Evolutionary conservation across 37 sponge, comb jelly and placozoan genomes (phyloP).

Genomic region (Petrosia ficiformis): DNA sequence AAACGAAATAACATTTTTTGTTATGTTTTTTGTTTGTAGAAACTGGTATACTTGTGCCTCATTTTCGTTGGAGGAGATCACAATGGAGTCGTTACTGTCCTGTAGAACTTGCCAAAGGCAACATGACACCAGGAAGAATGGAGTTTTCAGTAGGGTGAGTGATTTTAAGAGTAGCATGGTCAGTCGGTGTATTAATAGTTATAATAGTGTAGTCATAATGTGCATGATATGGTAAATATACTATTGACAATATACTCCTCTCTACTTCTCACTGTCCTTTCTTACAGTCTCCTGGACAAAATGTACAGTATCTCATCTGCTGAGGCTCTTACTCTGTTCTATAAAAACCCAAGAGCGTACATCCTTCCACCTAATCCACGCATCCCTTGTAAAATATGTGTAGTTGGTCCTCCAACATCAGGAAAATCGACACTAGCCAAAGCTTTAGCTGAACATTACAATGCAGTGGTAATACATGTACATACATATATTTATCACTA

Average conservation of each 20-base stretch:
- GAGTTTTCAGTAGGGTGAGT: slow-evolving; percentile 83
- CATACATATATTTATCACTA: no score
- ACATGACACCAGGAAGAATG: slow-evolving; percentile 72
- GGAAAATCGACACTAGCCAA: slow-evolving; percentile 78
- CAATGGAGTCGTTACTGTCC: slow-evolving; percentile 93
- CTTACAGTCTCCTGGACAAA: slow-evolving; percentile 85
- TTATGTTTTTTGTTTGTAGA: no score
- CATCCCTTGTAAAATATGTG: slow-evolving; percentile 88
- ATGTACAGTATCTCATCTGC: slow-evolving; percentile 91
- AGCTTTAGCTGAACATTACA: slow-evolving; percentile 73
- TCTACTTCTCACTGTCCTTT: no score
- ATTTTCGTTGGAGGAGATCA: slow-evolving; percentile 83
- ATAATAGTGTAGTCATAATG: no score
- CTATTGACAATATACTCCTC: no score
- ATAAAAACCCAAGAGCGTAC: slow-evolving; percentile 67
- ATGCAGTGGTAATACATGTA: slow-evolving; percentile 65
- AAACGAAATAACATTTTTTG: no score
- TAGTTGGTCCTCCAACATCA: slow-evolving; percentile 87
- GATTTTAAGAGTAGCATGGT: slow-evolving; percentile 3
- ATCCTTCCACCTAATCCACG: slow-evolving; percentile 86
- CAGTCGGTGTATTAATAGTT: no score
- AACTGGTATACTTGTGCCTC: slow-evolving; percentile 48
- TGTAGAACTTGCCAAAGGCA: slow-evolving; percentile 79
- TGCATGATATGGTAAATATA: no score
- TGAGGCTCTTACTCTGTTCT: slow-evolving; percentile 76